phyloP scores from a whole-genome alignment of 92 coral and sea anemone genomes.

The Zoanthus solanderi region DNA sequence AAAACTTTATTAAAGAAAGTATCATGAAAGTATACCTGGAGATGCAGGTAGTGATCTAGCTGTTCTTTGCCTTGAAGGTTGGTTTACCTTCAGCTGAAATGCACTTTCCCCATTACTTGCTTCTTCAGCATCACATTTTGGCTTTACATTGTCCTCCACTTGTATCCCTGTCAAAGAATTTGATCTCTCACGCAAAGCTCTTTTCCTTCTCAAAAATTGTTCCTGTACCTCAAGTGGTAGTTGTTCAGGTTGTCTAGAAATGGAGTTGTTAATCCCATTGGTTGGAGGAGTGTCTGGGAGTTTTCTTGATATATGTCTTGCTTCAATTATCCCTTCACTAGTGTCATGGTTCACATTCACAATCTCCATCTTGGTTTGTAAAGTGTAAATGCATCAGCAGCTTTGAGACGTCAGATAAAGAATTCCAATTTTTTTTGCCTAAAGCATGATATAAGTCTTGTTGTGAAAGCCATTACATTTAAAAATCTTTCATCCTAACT shows the following conservation, averaged over 20 bases:
- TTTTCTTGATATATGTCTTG: conserved; percentile 60
- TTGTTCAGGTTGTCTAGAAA: conserved; percentile 60
- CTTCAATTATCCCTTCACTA: neutral
- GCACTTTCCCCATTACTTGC: conserved; percentile 13
- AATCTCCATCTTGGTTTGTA: neutral
- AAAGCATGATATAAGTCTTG: neutral
- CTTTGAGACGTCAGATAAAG: neutral
- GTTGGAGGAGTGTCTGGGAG: conserved; percentile 90
- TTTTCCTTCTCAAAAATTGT: conserved; percentile 72
- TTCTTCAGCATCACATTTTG: conserved; percentile 1
- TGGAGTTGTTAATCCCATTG: conserved; percentile 45
- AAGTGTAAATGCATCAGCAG: neutral
- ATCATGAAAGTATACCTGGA: conserved; percentile 61
- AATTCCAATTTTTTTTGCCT: neutral
- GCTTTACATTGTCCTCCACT: conserved; percentile 57
- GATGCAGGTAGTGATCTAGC: conserved; percentile 78
- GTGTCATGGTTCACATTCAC: neutral
- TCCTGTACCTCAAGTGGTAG: conserved; percentile 83
- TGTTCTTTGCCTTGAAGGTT: neutral
- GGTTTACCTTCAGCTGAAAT: conserved; percentile 16
- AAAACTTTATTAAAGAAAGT: no score
- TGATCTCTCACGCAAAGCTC: conserved; percentile 74
- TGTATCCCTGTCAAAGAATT: conserved; percentile 79
- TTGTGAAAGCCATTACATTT: no score
- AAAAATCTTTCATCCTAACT: no score